A percentile compares a stretch with the other conserved stretches of the same genome.
These are phyloP conservation scores for Procavia capensis DNA, from an alignment of 2,113 vertebrate species.

Conservation along the genomic window DNA sequence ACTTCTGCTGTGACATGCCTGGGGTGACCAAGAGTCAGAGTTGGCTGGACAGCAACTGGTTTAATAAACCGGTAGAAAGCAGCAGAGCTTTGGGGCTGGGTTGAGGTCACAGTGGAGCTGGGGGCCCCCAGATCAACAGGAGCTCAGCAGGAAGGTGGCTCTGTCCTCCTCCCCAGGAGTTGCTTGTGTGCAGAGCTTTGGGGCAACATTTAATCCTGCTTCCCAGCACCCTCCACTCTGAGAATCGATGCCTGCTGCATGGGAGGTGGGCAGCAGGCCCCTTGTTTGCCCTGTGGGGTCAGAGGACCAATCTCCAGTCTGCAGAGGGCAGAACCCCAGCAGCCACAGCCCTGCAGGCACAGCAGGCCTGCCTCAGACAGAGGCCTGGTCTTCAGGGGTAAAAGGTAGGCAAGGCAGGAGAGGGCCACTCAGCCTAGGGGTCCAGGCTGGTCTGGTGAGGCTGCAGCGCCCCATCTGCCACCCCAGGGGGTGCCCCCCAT, in stretches of 20 bases:
- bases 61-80: too few relatives aligned
- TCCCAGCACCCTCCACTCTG: not conserved
- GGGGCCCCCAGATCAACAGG: not conserved
- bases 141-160: too few relatives aligned
- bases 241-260: not conserved
- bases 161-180: accelerated
- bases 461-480: not conserved
- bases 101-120: not conserved
- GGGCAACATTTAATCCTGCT: not conserved
- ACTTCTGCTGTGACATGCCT: not conserved
- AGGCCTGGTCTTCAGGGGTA: too few relatives aligned
- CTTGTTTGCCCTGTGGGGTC: too few relatives aligned
- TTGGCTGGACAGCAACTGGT: too few relatives aligned
- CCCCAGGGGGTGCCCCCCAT: too few relatives aligned
- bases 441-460: not conserved
- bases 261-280: too few relatives aligned
- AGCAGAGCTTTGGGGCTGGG: not conserved
- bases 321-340: not conserved
- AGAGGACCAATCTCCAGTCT: not conserved
- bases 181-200: not conserved
- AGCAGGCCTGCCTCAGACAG: not conserved
- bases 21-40: too few relatives aligned
- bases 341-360: not conserved
- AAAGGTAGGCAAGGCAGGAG: not conserved
- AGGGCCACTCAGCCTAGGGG: not conserved